A percentile compares a stretch with the other conserved stretches of the same genome.
phyloP scores from a whole-genome alignment of 1,140 invertebrate genomes.

The Acromyrmex heyeri region DNA sequence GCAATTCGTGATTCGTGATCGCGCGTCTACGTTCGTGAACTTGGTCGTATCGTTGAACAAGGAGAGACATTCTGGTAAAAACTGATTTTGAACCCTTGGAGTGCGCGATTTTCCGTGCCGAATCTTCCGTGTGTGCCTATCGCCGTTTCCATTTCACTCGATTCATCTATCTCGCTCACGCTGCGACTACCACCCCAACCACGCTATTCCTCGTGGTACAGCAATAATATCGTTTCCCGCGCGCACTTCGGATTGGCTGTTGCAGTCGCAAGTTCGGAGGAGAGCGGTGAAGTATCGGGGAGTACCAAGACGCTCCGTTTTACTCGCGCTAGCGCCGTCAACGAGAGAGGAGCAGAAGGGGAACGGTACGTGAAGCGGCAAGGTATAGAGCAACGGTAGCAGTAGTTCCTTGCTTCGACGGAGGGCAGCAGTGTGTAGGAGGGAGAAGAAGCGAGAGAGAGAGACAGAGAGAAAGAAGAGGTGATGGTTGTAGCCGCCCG shows the following conservation, averaged over 20 bases:
- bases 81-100: background rate
- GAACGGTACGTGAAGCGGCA: slow-evolving; percentile 38
- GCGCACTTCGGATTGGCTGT: slow-evolving; percentile 80
- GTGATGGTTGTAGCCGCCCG: slow-evolving; percentile 36
- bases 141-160: slow-evolving; percentile 17
- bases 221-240: slow-evolving; percentile 84
- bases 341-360: slow-evolving; percentile 7
- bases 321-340: slow-evolving; percentile 63
- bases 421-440: slow-evolving; percentile 37
- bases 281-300: slow-evolving; percentile 21
- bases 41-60: background rate
- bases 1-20: no score
- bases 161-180: slow-evolving; percentile 29
- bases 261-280: slow-evolving; percentile 24
- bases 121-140: slow-evolving; percentile 42
- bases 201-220: slow-evolving; percentile 76
- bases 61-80: slow-evolving; percentile 10
- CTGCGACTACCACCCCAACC: slow-evolving; percentile 34
- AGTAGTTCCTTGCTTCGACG: slow-evolving; percentile 47
- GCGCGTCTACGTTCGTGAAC: background rate
- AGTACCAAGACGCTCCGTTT: slow-evolving; percentile 53
- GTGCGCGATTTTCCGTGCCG: background rate
- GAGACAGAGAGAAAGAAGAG: slow-evolving; percentile 39
- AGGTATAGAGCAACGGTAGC: background rate
- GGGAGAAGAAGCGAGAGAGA: slow-evolving; percentile 20